Evolutionary conservation across 2,797 vertebrate genomes (phyloP).

Genomic region (Arrhamphus sclerolepis): DNA sequence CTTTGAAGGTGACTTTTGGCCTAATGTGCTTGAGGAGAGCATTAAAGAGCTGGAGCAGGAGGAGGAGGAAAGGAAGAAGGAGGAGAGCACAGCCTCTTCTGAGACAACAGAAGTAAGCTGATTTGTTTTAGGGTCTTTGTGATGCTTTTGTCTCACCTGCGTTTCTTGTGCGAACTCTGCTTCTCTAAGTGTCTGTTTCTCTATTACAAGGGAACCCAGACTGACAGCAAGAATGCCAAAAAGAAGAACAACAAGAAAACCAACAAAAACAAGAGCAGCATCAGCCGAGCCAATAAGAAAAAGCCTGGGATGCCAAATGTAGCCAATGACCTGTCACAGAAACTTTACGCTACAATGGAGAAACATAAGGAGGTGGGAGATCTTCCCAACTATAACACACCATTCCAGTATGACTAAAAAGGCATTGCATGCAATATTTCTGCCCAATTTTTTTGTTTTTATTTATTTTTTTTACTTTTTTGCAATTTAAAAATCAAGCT

Average conservation of each 20-base stretch:
- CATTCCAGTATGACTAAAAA: slow-evolving; percentile 8
- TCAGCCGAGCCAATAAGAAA: slow-evolving; percentile 97
- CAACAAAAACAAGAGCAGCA: slow-evolving; percentile 96
- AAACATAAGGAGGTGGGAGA: slow-evolving; percentile 95
- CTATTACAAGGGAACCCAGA: slow-evolving; percentile 82
- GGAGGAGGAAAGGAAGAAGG: slow-evolving; percentile 97
- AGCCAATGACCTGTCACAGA: slow-evolving; percentile 97
- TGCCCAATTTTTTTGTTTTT: too few species aligned
- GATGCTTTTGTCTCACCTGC: slow-evolving; percentile 13
- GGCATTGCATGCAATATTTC: neutral
- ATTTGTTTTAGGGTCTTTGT: slow-evolving; percentile 2
- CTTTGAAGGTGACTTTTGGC: slow-evolving; percentile 99
- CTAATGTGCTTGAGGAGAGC: slow-evolving; percentile 97
- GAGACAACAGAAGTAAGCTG: slow-evolving; percentile 90
- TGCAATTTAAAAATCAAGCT: too few species aligned
- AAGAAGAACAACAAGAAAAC: slow-evolving; percentile 98
- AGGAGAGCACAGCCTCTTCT: slow-evolving; percentile 92
- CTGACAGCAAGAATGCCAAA: slow-evolving; percentile 87
- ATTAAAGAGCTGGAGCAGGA: slow-evolving; percentile 98
- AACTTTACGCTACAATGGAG: slow-evolving; percentile 98
- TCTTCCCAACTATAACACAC: neutral
- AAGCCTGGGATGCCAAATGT: slow-evolving; percentile 98
- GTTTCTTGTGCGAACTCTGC: slow-evolving; percentile 34
- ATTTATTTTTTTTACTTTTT: too few species aligned
- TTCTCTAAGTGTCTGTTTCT: slow-evolving; percentile 44